phyloP scores from a whole-genome alignment of 2,113 vertebrate genomes.

The Chaetodon trifascialis region DNA sequence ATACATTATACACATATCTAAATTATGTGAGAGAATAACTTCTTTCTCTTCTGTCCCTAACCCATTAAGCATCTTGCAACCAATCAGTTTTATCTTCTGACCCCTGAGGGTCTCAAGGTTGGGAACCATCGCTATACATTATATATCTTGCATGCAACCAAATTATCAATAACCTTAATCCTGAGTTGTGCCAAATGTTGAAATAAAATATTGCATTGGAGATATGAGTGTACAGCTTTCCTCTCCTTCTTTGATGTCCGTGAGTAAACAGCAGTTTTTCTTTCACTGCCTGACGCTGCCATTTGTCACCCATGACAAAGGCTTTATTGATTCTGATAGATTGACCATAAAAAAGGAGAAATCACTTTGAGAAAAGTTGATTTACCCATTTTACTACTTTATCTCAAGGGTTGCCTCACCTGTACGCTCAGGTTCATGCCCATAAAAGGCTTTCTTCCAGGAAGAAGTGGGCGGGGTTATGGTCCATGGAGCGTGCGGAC shows the following conservation, averaged over 20 bases:
- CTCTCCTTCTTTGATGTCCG: not conserved
- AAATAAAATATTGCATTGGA: not conserved
- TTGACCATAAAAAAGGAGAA: not conserved
- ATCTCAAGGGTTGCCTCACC: constrained; percentile 15
- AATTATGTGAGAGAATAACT: not conserved
- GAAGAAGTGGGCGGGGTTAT: constrained; percentile 42
- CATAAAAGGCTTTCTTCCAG: constrained; percentile 75
- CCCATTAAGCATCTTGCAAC: not conserved
- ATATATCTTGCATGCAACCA: not conserved
- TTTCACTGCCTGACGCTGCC: not conserved
- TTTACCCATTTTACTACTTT: not conserved
- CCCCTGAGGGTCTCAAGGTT: not conserved
- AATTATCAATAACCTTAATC: not conserved
- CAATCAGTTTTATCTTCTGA: not conserved
- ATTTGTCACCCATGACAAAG: not conserved
- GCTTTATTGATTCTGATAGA: not conserved
- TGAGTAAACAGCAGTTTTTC: not conserved
- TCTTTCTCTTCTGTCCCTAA: not conserved
- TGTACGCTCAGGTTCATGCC: constrained; percentile 40
- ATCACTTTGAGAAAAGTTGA: not conserved
- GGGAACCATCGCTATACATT: not conserved
- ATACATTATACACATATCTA: not conserved
- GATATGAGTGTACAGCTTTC: not conserved
- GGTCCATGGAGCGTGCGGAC: not conserved
- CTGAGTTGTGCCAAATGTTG: not conserved